These are phyloP conservation scores for Ornithorhynchus anatinus DNA, from an alignment of 2,113 vertebrate genomes.

Conservation along the genomic window DNA sequence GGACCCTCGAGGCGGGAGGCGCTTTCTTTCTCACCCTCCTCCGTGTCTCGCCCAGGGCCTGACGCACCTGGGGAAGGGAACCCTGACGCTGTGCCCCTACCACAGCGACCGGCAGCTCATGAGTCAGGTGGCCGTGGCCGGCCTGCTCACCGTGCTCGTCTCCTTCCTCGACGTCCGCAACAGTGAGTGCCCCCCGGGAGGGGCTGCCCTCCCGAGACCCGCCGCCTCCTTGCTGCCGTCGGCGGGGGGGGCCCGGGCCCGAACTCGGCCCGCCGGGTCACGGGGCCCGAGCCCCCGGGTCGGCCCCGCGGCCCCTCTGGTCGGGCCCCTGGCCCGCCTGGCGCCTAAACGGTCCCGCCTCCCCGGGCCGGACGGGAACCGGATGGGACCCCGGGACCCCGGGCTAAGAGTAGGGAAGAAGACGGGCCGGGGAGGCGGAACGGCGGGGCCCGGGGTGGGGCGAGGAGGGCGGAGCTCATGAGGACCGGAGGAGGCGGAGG, in stretches of 20 bases:
- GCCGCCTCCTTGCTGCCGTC: neutral
- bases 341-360: neutral
- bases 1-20: neutral
- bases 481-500: too few species aligned
- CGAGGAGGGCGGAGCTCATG: too few species aligned
- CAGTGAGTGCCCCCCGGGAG: constrained; percentile 77
- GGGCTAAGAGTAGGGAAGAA: too few species aligned
- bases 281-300: neutral
- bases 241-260: neutral
- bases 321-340: neutral
- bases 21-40: accelerated
- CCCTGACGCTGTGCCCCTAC: constrained; percentile 96
- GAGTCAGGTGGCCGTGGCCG: constrained; percentile 97
- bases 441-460: too few species aligned
- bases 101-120: constrained; percentile 98
- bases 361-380: too few species aligned
- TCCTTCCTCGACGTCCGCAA: constrained; percentile 98
- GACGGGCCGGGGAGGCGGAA: too few species aligned
- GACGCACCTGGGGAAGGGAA: constrained; percentile 97
- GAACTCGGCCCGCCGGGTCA: too few species aligned
- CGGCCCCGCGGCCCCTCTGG: neutral
- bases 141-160: constrained; percentile 92
- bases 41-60: constrained; percentile 78
- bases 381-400: too few species aligned
- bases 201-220: neutral